Evolutionary conservation across 2,888 invertebrate genomes (phyloP).

Genomic region (Thalpophila matura): DNA sequence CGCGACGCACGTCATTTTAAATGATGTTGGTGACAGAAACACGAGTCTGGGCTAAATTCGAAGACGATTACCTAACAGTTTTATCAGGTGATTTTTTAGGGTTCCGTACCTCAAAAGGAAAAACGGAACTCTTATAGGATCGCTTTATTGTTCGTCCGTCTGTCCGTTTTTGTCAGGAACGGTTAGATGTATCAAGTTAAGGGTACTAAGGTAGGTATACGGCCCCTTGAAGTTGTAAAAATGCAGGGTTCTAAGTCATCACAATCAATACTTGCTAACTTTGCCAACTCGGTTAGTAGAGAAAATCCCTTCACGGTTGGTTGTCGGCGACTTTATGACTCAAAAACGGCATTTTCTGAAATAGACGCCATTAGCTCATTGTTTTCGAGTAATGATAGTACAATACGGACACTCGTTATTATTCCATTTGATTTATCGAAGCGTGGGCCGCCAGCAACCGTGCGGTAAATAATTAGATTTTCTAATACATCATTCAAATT

Average conservation of each 20-base stretch:
- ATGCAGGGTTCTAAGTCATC: no score
- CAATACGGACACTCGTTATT: constrained; percentile 17
- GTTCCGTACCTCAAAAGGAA: no score
- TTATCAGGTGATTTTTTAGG: constrained; percentile 4
- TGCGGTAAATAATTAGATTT: constrained; percentile 46
- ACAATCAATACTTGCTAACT: no score
- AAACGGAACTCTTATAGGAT: no score
- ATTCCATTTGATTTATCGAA: constrained; percentile 41
- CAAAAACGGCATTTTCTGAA: constrained; percentile 40
- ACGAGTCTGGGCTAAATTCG: constrained; percentile 41
- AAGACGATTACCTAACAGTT: constrained; percentile 35
- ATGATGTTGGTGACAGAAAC: constrained; percentile 48
- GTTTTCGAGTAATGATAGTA: constrained; percentile 41
- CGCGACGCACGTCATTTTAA: constrained; percentile 41
- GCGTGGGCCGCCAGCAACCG: constrained; percentile 28
- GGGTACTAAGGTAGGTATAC: no score
- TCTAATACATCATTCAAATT: constrained; percentile 45
- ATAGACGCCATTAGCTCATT: constrained; percentile 34
- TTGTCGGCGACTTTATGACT: constrained; percentile 8
- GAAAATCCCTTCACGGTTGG: not conserved
- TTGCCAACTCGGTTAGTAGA: not conserved
- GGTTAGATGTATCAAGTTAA: no score
- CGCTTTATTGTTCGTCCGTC: no score
- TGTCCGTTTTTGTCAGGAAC: no score
- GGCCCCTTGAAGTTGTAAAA: no score